Evolutionary conservation across 2,888 invertebrate species (phyloP), one percentile per base, ranked within the genome.

Genomic region (Pardosa pseudoannulata): DNA sequence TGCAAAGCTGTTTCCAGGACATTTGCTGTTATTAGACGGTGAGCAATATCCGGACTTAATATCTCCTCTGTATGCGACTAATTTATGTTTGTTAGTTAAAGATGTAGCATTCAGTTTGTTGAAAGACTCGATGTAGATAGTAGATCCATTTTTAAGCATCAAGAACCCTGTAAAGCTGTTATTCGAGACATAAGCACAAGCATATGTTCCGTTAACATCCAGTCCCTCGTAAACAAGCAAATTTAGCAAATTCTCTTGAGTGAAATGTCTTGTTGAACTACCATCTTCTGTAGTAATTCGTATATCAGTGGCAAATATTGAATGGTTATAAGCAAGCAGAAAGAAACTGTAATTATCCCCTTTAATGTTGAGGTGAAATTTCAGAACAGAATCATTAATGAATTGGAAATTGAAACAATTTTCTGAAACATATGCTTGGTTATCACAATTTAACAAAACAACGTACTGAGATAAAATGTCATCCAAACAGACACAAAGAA

Each of bases 191-290:
- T 2, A 19, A 5, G 67, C 76, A 32, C n/a, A 29, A 13, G 67
- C 67, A 32, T 76, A 76, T 6, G 67, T 31, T 13, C 5, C 11
- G 3, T 27, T 46, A 11, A 16, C 41, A n/a, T n/a, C 19, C 16
- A 1, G 11, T n/a, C 76, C 76, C 46, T 76, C 76, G 31, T 76
- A 76, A n/a, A 67, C 19, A 13, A 13, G 23, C n/a, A 76, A 29
- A n/a, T n/a, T n/a, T n/a, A n/a, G n/a, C n/a, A n/a, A n/a, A n/a
- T n/a, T n/a, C n/a, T n/a, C n/a, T n/a, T n/a, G n/a, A n/a, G n/a
- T n/a, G n/a, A n/a, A n/a, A 32, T 65, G 32, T n/a, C 31, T 29
- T 1, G 67, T 19, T 9, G 11, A 3, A 2, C 5, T 2, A 13
- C 27, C 2, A 16, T 74, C 39, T 6, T 62, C 27, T 1, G 46